Conservation (phyloP, 2,888 invertebrate species). For the Eledone cirrhosa region DNA sequence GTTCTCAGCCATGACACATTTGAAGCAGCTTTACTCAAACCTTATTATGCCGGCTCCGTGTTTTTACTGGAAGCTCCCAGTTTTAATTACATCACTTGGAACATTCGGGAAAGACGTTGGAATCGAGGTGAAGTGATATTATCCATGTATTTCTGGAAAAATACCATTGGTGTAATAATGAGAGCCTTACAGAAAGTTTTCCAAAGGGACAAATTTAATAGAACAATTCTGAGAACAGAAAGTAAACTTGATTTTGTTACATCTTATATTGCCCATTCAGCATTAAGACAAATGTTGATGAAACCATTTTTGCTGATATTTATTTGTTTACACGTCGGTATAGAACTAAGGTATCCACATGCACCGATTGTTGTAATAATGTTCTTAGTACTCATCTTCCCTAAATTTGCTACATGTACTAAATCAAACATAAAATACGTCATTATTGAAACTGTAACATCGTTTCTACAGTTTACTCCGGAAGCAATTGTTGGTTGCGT, state of each 20-base stretch:
- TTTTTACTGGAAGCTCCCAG: constrained; percentile 53
- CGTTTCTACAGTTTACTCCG: constrained; percentile 58
- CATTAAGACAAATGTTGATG: constrained; percentile 58
- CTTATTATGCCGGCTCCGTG: constrained; percentile 51
- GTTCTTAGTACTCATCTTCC: constrained; percentile 57
- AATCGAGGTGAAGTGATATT: constrained; percentile 56
- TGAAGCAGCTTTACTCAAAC: constrained; percentile 55
- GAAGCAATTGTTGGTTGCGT: constrained; percentile 58
- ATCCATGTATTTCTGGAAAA: constrained; percentile 58
- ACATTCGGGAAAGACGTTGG: constrained; percentile 57
- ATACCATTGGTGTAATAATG: constrained; percentile 51
- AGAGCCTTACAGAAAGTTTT: constrained; percentile 49
- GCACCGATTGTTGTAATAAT: constrained; percentile 54
- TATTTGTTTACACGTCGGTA: constrained; percentile 50
- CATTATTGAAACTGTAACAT: constrained; percentile 54
- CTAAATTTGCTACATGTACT: constrained; percentile 56
- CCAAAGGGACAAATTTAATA: constrained; percentile 52
- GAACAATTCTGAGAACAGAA: constrained; percentile 53
- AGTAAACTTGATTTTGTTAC: constrained; percentile 54
- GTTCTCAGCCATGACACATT: constrained; percentile 61
- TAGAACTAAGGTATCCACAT: constrained; percentile 49
- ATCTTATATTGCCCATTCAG: constrained; percentile 57
- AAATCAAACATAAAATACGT: constrained; percentile 51
- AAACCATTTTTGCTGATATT: constrained; percentile 54
- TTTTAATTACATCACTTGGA: constrained; percentile 59